Evolutionary conservation across 2,113 vertebrate species (phyloP), one percentile per base, ranked within the genome.

Genomic region (Marmota flaviventris): DNA sequence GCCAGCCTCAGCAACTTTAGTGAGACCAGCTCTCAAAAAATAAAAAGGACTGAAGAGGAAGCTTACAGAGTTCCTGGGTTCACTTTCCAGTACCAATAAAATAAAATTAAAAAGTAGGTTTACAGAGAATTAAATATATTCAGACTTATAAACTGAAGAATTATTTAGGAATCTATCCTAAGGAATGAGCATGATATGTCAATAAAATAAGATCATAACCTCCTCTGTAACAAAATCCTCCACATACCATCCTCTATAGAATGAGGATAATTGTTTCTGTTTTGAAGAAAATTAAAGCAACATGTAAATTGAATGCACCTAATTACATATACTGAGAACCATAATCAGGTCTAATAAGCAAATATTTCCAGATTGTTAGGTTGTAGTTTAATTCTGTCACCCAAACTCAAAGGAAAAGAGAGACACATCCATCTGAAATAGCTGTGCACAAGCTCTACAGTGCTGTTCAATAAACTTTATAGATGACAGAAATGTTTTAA

Each of bases 271-370:
- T 70, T 42, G 61, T 81, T 85, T 70, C 27, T 78, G 51, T 76
- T 96, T 89, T 92, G 34, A 56, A 94, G 69, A 69, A 88, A 75
- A 12, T 93, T 90, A 76, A 87, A 77, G 88, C 85, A 29, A 89
- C 37, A 58, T 42, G 0, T 8, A 94, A 34, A 81, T 32, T 85
- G 85, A 63, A 76, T 14, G 27, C 73, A 63, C 10, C 29, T 85
- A 75, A 75, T 79, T 81, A 53, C 27, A 81, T 45, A 75, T 20
- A 37, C 12, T 53, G 10, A 85, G 9, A 89, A 67, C 6, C 65
- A 69, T 37, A 79, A 32, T 82, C 32, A 89, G 51, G n/a, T 37
- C 34, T 85, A 53, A 56, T 70, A 92, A 69, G 34, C 56, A 92
- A 94, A 69, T 76, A 85, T 69, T 85, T 95, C 85, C 51, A 53